Percentiles rank a stretch among this genome's conserved stretches.
Conservation (phyloP, 2,888 invertebrate species). For the Prosapia bicincta region DNA sequence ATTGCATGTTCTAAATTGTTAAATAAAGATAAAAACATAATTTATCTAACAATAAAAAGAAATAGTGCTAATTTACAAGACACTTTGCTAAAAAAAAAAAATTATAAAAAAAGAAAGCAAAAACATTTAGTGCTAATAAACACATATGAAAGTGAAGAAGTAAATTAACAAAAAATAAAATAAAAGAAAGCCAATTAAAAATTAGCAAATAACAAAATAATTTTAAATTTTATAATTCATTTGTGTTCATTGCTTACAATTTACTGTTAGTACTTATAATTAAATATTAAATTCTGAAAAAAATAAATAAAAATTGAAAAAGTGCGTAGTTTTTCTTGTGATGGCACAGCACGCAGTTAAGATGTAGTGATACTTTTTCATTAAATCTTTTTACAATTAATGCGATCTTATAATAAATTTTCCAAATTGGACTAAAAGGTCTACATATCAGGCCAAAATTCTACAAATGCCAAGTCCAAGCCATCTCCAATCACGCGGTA, state of each 20-base stretch:
- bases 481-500: constrained; percentile 99
- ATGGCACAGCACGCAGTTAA: background rate
- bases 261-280: background rate
- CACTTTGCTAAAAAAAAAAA: constrained; percentile 19
- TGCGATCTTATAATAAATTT: background rate
- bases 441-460: constrained; percentile 44
- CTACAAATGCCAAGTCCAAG: constrained; percentile 97
- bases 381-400: background rate
- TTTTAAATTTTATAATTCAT: background rate
- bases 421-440: background rate
- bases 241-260: background rate
- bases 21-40: background rate
- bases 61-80: constrained; percentile 3
- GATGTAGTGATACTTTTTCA: background rate
- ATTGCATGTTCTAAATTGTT: background rate
- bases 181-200: constrained; percentile 6
- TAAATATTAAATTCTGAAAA: background rate
- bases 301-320: background rate
- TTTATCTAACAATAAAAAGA: background rate
- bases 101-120: constrained; percentile 13
- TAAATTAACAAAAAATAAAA: constrained; percentile 12
- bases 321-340: background rate
- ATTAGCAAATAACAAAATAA: constrained; percentile 3
- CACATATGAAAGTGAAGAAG: constrained; percentile 11
- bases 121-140: background rate